Evolutionary conservation across 92 coral and sea anemone genomes (phyloP).

Genomic region (Actinostola sp.): DNA sequence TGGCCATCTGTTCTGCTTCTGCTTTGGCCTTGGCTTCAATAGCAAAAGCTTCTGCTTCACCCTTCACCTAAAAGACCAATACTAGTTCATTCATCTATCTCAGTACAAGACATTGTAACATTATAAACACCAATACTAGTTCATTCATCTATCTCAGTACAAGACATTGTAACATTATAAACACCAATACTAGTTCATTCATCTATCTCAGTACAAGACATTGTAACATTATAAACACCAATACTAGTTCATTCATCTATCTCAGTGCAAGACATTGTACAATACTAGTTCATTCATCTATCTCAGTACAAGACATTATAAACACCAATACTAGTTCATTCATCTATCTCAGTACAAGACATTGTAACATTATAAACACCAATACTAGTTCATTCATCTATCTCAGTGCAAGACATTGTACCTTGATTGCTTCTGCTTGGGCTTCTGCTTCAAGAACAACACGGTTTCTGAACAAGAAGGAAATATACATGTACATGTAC

Average conservation of each 20-base stretch:
- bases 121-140: too few species aligned
- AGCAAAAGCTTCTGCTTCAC: conserved; percentile 97
- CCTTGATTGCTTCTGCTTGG: conserved; percentile 83
- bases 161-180: conserved; percentile 55
- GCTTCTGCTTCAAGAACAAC: conserved; percentile 97
- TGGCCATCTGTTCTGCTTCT: conserved; percentile 99
- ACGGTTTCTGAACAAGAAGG: conserved; percentile 58
- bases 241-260: too few species aligned
- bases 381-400: too few species aligned
- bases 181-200: too few species aligned
- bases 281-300: too few species aligned
- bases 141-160: neutral
- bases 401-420: conserved; percentile 1
- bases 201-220: neutral
- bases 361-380: neutral
- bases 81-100: too few species aligned
- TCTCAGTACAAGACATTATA: too few species aligned
- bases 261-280: neutral
- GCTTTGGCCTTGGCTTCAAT: conserved; percentile 98
- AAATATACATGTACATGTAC: too few species aligned
- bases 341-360: too few species aligned
- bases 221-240: conserved; percentile 52
- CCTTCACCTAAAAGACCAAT: conserved; percentile 82
- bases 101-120: conserved; percentile 1
- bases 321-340: too few species aligned